Conservation (phyloP, 2,113 vertebrate species). For the Scopus umbretta region DNA sequence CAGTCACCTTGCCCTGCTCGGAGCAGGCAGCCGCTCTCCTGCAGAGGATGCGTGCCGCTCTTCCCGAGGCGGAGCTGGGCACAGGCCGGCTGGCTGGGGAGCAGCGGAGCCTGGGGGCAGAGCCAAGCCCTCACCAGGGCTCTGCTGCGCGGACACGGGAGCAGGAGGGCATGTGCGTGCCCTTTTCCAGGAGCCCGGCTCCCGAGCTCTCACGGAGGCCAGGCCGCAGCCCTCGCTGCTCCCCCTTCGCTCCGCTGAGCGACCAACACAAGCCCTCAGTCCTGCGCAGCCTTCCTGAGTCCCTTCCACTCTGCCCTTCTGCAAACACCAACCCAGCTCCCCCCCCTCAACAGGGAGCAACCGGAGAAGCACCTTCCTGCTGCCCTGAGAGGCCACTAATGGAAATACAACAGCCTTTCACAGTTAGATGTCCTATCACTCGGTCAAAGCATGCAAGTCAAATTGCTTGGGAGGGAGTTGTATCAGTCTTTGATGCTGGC, state of each 20-base stretch:
- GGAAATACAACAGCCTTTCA: background rate
- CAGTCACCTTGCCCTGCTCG: background rate
- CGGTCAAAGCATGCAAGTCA: background rate
- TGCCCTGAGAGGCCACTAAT: background rate
- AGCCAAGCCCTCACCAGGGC: background rate
- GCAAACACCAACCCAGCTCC: background rate
- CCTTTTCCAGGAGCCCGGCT: background rate
- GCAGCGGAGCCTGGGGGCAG: background rate
- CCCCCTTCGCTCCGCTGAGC: background rate
- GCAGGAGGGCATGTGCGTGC: background rate
- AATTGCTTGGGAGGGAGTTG: background rate
- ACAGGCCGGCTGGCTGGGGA: no score
- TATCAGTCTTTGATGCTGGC: background rate
- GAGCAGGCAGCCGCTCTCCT: background rate
- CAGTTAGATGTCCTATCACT: background rate
- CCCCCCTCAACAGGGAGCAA: background rate
- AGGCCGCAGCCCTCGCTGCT: background rate
- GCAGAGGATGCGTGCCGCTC: background rate
- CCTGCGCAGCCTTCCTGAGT: background rate
- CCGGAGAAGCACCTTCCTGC: background rate
- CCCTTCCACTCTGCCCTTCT: background rate
- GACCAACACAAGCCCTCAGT: background rate
- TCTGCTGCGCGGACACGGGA: accelerated
- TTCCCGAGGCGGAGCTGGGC: background rate
- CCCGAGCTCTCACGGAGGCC: background rate